Evolutionary conservation across 2,888 invertebrate genomes (phyloP).

Genomic region (Tinea trinotella): DNA sequence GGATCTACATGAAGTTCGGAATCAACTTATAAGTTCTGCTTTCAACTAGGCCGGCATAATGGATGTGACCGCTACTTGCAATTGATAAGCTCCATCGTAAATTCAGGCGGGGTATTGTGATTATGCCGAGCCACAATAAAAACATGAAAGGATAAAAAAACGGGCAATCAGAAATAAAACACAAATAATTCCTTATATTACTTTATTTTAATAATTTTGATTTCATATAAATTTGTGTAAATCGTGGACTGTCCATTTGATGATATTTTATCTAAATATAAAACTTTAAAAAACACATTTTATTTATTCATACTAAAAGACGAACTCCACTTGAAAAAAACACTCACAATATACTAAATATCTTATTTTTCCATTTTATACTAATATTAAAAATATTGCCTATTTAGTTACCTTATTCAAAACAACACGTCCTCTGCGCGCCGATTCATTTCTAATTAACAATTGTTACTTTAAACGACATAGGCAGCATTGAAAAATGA

Average conservation of each 20-base stretch:
- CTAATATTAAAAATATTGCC: constrained; percentile 55
- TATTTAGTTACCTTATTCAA: constrained; percentile 26
- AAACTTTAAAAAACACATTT: constrained; percentile 7
- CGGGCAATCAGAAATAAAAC: constrained; percentile 37
- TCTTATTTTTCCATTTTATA: constrained; percentile 43
- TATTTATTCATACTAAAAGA: neutral
- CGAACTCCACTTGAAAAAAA: constrained; percentile 43
- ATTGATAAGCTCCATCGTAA: too few species aligned
- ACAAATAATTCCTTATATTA: constrained; percentile 57
- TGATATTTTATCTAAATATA: constrained; percentile 55
- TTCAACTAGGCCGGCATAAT: too few species aligned
- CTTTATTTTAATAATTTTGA: constrained; percentile 60
- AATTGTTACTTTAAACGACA: neutral
- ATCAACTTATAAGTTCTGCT: too few species aligned
- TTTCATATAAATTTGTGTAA: constrained; percentile 38
- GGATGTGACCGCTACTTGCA: too few species aligned
- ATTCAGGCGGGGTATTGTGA: too few species aligned
- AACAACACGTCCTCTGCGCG: neutral
- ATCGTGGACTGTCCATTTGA: constrained; percentile 70
- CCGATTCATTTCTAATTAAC: neutral
- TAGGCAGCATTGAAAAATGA: neutral
- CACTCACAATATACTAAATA: constrained; percentile 65
- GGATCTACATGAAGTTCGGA: too few species aligned
- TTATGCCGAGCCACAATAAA: too few species aligned
- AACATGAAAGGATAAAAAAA: too few species aligned